Percentiles rank a stretch among this genome's conserved stretches.
phyloP scores from a whole-genome alignment of 2,888 invertebrate species.

The Julus scandinavius region DNA sequence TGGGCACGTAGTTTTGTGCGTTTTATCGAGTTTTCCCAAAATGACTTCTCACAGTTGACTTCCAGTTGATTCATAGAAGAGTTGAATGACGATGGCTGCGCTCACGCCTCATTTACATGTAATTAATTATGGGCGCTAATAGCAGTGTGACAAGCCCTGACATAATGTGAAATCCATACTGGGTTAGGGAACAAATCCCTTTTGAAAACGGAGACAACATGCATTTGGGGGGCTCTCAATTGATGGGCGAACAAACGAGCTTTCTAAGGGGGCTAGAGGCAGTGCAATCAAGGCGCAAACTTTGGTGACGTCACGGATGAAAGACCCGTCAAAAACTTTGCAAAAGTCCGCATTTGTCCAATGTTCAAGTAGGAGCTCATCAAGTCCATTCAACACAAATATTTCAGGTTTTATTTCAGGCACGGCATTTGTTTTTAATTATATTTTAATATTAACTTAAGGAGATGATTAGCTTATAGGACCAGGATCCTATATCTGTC shows the following conservation, averaged over 20 bases:
- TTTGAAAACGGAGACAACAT: constrained; percentile 30
- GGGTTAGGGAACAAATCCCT: constrained; percentile 18
- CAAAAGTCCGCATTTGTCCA: background rate
- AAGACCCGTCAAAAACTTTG: background rate
- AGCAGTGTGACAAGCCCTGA: constrained; percentile 53
- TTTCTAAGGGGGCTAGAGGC: background rate
- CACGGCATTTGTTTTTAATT: too few relatives aligned
- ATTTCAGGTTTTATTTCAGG: too few relatives aligned
- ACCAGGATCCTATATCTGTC: too few relatives aligned
- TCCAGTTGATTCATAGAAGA: constrained; percentile 48
- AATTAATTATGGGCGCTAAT: constrained; percentile 53
- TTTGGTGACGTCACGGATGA: background rate
- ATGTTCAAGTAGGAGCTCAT: too few relatives aligned
- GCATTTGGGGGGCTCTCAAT: background rate
- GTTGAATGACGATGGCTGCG: constrained; percentile 50
- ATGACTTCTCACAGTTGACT: constrained; percentile 47
- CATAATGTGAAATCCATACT: constrained; percentile 54
- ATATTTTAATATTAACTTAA: too few relatives aligned
- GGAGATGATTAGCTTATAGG: too few relatives aligned
- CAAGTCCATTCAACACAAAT: too few relatives aligned
- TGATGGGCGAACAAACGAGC: constrained; percentile 20
- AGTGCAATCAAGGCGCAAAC: background rate
- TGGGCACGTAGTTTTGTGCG: background rate
- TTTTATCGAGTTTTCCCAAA: constrained; percentile 47
- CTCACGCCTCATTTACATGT: constrained; percentile 54